A percentile compares a stretch with the other conserved stretches of the same genome.
phyloP scores from a whole-genome alignment of 2,888 invertebrate genomes.

The Cheilosia vulpina region DNA sequence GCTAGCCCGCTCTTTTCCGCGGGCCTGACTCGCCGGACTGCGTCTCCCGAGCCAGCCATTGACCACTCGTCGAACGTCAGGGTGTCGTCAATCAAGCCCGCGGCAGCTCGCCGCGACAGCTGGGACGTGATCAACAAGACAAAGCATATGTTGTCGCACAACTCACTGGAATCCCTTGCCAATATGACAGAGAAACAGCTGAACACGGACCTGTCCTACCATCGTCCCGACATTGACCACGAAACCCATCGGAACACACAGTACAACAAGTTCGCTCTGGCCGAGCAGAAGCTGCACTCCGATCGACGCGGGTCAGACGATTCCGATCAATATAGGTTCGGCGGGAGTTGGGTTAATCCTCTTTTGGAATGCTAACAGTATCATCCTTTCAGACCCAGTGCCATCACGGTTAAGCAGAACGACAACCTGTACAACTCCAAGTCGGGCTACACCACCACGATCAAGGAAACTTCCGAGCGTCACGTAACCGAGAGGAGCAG shows the following conservation, averaged over 20 bases:
- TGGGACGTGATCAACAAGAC: constrained; percentile 94
- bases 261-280: constrained; percentile 85
- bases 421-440: constrained; percentile 82
- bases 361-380: not conserved
- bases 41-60: constrained; percentile 85
- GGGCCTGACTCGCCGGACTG: constrained; percentile 84
- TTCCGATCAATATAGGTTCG: constrained; percentile 77
- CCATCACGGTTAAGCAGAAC: constrained; percentile 82
- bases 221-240: constrained; percentile 85
- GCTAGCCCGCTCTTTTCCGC: constrained; percentile 85
- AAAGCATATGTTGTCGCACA: constrained; percentile 88
- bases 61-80: constrained; percentile 86
- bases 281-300: constrained; percentile 79
- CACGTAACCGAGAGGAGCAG: constrained; percentile 80
- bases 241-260: constrained; percentile 87
- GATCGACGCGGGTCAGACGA: constrained; percentile 80
- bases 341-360: not conserved
- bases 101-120: constrained; percentile 88
- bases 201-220: constrained; percentile 84
- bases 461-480: constrained; percentile 83
- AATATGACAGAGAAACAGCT: constrained; percentile 87
- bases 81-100: constrained; percentile 86
- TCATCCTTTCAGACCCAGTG: constrained; percentile 80
- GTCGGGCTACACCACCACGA: constrained; percentile 82
- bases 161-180: constrained; percentile 88